Conservation (phyloP, 2,113 vertebrate species). For the Brevimyrus niger region DNA sequence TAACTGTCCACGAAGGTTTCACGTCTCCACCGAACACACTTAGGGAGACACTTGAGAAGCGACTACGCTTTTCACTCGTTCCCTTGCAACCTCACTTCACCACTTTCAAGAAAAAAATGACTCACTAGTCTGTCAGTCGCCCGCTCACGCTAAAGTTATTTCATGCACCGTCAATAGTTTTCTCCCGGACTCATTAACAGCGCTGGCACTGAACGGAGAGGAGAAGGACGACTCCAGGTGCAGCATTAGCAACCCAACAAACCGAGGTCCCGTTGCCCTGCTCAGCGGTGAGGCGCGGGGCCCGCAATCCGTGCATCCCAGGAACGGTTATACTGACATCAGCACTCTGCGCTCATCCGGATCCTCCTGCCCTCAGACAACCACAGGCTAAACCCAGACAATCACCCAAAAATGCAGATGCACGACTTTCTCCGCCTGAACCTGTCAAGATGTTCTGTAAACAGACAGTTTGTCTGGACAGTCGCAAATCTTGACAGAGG, state of each 20-base stretch:
- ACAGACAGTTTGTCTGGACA: not conserved
- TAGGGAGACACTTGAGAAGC: not conserved
- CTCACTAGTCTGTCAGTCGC: not conserved
- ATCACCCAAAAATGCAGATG: not conserved
- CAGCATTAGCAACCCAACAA: not conserved
- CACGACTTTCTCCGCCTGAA: not conserved
- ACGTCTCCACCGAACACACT: not conserved
- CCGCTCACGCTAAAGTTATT: not conserved
- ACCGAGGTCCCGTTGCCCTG: not conserved
- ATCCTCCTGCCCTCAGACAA: not conserved
- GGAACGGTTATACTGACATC: not conserved
- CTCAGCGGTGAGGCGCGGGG: not conserved
- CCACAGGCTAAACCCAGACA: not conserved
- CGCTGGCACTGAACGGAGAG: not conserved
- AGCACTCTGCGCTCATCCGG: not conserved
- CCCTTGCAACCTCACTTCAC: not conserved
- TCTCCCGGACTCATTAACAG: not conserved
- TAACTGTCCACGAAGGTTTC: not conserved
- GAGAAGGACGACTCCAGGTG: not conserved
- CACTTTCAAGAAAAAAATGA: constrained; percentile 4
- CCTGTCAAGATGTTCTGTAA: constrained; percentile 7
- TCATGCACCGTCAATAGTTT: not conserved
- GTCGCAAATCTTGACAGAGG: not conserved
- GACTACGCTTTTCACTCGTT: not conserved
- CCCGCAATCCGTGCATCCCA: not conserved